Evolutionary conservation across 2,113 vertebrate species (phyloP), one percentile per base, ranked within the genome.

Genomic region (Brevimyrus niger): DNA sequence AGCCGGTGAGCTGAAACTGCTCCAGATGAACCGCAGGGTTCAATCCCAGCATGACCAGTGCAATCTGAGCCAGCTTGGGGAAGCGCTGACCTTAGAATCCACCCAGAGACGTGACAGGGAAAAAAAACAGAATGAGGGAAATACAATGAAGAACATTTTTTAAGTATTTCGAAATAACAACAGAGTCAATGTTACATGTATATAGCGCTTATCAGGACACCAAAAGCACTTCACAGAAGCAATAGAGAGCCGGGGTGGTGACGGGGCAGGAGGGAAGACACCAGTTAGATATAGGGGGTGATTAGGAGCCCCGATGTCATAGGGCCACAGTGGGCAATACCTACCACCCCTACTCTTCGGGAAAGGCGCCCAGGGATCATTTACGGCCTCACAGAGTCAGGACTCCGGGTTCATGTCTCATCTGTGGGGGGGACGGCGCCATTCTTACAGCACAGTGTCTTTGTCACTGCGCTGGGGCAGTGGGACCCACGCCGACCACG

Each of bases 1-100:
- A 82, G 73, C 35, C 73, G 35, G 31, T 19, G 73, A 82, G 88
- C 48, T 82, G n/a, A 82, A 19, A n/a, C 51, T 83, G 88, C 21
- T 42, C 69, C 47, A 47, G 15, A 50, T 31, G 31, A 89, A 21
- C 46, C 19, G 27, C 17, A 10, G 69, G 15, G 15, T 44, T 82
- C 69, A 46, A 46, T 89, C 88, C 48, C 88, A 89, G 69, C 31
- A 89, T 82, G 65, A 88, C 46, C 35, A 31, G n/a, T 35, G 23
- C 35, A 23, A 31, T 31, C 21, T 0, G 1, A 85, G 7, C 10
- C 46, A 27, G 13, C 23, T n/a, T 48, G 83, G 23, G 47, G 83
- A 50, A 27, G 21, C 13, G 2, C 23, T 80, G 47, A 86, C 46
- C 83, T 85, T 48, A 27, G 23, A 85, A 85, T 48, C 23, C 44